Conservation (phyloP, 2,888 invertebrate species). For the Balanococcus diminutus region DNA sequence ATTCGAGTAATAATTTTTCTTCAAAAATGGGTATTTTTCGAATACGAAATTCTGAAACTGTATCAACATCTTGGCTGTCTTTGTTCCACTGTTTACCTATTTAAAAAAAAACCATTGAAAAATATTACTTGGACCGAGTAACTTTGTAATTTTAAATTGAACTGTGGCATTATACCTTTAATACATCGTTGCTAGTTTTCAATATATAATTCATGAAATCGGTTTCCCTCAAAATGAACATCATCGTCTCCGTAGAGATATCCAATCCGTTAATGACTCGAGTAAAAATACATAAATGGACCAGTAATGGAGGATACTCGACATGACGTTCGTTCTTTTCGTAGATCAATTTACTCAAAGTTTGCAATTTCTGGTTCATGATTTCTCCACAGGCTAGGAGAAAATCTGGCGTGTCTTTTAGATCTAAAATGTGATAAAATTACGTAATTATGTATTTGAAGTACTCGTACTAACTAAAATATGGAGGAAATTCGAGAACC, state of each 20-base stretch:
- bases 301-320: conserved; percentile 47
- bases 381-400: conserved; percentile 38
- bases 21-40: conserved; percentile 42
- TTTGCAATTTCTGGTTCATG: not conserved
- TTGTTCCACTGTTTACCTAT: conserved; percentile 24
- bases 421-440: not conserved
- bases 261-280: conserved; percentile 24
- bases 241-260: conserved; percentile 2
- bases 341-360: conserved; percentile 3
- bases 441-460: not conserved
- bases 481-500: too few relatives aligned
- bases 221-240: conserved; percentile 37
- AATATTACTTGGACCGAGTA: not conserved
- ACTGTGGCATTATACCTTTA: not conserved
- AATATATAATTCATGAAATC: conserved; percentile 35
- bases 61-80: conserved; percentile 43
- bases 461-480: not conserved
- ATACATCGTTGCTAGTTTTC: conserved; percentile 24
- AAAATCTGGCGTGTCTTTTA: conserved; percentile 30
- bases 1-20: conserved; percentile 21
- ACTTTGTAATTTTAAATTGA: not conserved
- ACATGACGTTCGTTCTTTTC: not conserved
- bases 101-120: not conserved
- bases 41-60: conserved; percentile 52
- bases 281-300: conserved; percentile 42